Evolutionary conservation across 2,888 invertebrate species (phyloP).

Genomic region (Drosophila pullipes): DNA sequence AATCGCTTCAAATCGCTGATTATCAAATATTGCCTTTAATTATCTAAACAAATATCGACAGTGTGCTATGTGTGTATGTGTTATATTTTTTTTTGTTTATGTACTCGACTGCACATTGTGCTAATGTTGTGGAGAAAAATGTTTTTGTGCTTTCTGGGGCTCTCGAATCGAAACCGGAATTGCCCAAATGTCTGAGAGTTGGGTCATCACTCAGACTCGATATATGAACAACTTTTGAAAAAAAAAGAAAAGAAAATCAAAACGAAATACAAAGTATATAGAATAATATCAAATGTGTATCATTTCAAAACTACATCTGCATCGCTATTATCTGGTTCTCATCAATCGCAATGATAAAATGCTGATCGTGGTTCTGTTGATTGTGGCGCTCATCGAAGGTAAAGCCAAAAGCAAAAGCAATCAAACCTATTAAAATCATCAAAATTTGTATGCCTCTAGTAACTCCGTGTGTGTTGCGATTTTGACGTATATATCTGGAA

Average conservation of each 20-base stretch:
- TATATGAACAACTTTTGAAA: constrained; percentile 38
- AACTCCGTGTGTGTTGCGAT: neutral
- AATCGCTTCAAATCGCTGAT: neutral
- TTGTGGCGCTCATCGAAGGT: constrained; percentile 81
- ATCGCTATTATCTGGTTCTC: constrained; percentile 59
- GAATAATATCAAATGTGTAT: constrained; percentile 50
- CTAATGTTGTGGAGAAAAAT: constrained; percentile 16
- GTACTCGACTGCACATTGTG: constrained; percentile 27
- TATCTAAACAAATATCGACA: constrained; percentile 2
- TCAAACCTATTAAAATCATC: constrained; percentile 5
- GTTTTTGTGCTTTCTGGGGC: constrained; percentile 13
- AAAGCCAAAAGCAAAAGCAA: constrained; percentile 35
- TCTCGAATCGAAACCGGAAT: neutral
- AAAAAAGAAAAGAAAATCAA: neutral
- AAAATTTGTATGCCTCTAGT: neutral
- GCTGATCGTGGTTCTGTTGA: constrained; percentile 78
- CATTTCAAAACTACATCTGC: constrained; percentile 64
- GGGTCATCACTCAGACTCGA: constrained; percentile 17
- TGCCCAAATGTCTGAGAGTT: constrained; percentile 33
- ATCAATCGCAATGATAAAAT: constrained; percentile 81
- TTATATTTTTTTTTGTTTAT: constrained; percentile 20
- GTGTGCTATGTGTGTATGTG: constrained; percentile 1
- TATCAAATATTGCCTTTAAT: neutral
- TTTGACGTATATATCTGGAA: neutral
- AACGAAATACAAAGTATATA: neutral